These are phyloP conservation scores for Octopus bimaculoides DNA, from an alignment of 1,140 invertebrate genomes.

Conservation along the genomic window DNA sequence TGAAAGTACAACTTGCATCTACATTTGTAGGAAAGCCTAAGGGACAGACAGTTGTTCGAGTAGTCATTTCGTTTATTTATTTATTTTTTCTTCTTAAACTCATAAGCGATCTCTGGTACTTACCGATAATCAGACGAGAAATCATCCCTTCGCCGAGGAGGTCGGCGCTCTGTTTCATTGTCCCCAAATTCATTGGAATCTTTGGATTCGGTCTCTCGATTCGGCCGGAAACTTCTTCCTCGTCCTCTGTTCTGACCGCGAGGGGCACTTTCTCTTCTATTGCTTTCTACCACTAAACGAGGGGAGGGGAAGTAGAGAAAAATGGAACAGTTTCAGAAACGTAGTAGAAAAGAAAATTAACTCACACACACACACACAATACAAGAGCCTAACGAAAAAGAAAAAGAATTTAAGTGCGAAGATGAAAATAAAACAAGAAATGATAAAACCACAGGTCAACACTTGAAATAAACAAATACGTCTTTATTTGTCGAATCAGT, in stretches of 20 bases:
- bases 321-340: not conserved
- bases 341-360: no score
- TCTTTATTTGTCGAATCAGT: no score
- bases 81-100: no score
- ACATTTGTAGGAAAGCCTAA: no score
- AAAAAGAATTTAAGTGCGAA: no score
- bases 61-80: not conserved
- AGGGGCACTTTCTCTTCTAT: conserved; percentile 25
- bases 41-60: not conserved
- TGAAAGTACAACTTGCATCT: no score
- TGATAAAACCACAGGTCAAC: no score
- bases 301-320: not conserved
- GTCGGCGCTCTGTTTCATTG: conserved; percentile 38
- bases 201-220: not conserved
- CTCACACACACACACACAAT: no score
- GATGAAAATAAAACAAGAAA: no score
- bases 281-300: not conserved
- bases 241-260: conserved; percentile 31
- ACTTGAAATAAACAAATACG: no score
- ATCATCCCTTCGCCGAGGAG: conserved; percentile 37
- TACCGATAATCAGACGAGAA: conserved; percentile 5
- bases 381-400: no score
- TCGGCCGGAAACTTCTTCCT: conserved; percentile 14
- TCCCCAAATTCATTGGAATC: conserved; percentile 39
- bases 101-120: not conserved